phyloP scores from a whole-genome alignment of 53 echinoderm and acorn worm species.

The Arbacia lixula region DNA sequence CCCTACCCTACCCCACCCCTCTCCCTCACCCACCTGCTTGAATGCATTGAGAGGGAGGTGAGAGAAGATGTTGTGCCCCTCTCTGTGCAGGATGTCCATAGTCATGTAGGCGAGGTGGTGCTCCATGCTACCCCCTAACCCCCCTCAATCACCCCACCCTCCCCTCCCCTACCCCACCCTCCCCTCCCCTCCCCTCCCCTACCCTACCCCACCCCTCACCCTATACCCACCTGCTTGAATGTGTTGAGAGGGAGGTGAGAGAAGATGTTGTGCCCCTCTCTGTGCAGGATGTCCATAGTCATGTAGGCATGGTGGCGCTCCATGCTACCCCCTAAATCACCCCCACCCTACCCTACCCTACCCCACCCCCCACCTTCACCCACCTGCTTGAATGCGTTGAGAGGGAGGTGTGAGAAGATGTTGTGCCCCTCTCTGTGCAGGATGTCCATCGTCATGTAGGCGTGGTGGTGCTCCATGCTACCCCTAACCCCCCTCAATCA shows the following conservation, averaged over 20 bases:
- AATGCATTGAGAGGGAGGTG: slow-evolving; percentile 79
- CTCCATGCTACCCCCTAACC: too few species aligned
- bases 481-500: too few species aligned
- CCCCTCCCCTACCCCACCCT: neutral
- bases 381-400: slow-evolving; percentile 91
- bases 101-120: slow-evolving; percentile 82
- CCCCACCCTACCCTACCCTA: too few species aligned
- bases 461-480: slow-evolving; percentile 92
- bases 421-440: slow-evolving; percentile 74
- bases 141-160: too few species aligned
- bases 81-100: slow-evolving; percentile 66
- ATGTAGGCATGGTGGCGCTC: slow-evolving; percentile 87
- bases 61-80: slow-evolving; percentile 75
- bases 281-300: slow-evolving; percentile 67
- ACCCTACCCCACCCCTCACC: too few species aligned
- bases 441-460: slow-evolving; percentile 70
- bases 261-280: slow-evolving; percentile 77
- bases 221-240: slow-evolving; percentile 83
- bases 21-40: slow-evolving; percentile 86
- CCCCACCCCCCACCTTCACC: too few species aligned
- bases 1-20: neutral
- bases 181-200: too few species aligned
- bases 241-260: slow-evolving; percentile 72
- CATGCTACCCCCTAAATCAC: too few species aligned
- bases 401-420: slow-evolving; percentile 81